Evolutionary conservation across 2,113 vertebrate species (phyloP).

Genomic region (Peucedramus taeniatus): DNA sequence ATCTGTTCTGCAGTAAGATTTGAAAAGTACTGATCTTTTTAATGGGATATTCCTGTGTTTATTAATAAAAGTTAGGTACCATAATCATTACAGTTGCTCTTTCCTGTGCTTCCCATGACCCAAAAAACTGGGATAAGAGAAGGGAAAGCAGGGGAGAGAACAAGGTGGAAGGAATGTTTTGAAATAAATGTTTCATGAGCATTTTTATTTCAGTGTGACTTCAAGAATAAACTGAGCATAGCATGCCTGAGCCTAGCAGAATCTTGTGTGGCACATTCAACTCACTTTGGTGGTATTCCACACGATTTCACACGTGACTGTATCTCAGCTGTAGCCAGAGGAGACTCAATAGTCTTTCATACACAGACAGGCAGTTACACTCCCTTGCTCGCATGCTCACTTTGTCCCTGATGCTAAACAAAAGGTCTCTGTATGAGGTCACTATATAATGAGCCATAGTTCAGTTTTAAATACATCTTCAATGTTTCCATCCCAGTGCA

Average conservation of each 20-base stretch:
- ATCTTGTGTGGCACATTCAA: background rate
- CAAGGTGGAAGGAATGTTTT: background rate
- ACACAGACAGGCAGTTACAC: constrained; percentile 44
- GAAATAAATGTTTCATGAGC: background rate
- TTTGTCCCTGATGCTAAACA: constrained; percentile 72
- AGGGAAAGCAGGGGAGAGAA: background rate
- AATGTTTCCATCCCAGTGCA: constrained; percentile 72
- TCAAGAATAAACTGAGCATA: background rate
- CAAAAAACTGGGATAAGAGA: background rate
- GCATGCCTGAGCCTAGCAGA: background rate
- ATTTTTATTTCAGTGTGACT: background rate
- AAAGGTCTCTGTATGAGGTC: constrained; percentile 75
- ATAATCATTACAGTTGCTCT: background rate
- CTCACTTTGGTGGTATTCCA: background rate
- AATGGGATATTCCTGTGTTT: background rate
- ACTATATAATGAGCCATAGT: constrained; percentile 75
- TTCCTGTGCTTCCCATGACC: background rate
- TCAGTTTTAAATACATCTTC: constrained; percentile 77
- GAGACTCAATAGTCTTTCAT: constrained; percentile 62
- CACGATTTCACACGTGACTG: background rate
- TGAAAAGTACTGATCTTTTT: background rate
- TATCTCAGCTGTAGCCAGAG: constrained; percentile 37
- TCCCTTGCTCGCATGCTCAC: constrained; percentile 67
- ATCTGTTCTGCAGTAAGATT: background rate
- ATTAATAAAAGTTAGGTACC: background rate